Percentiles rank a stretch among this genome's conserved stretches.
Evolutionary conservation across 2,113 vertebrate species (phyloP).

Genomic region (Lonchura striata): DNA sequence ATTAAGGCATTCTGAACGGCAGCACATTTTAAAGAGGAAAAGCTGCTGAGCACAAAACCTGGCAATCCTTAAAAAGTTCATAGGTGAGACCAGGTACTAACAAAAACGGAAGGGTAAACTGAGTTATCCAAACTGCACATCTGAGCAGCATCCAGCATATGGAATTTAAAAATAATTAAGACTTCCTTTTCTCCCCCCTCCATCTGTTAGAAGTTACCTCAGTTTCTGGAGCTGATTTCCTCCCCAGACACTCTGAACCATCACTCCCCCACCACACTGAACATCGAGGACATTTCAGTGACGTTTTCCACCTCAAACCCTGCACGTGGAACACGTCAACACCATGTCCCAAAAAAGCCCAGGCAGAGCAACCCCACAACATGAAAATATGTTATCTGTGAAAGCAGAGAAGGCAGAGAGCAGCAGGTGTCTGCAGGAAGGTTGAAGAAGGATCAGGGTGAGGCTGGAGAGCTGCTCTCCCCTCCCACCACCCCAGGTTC

Average conservation of each 20-base stretch:
- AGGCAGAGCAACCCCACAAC: background rate
- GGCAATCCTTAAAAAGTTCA: background rate
- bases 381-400: accelerated
- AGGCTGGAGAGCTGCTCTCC: background rate
- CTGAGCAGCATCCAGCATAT: background rate
- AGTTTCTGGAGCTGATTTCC: background rate
- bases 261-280: background rate
- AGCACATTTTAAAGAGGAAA: background rate
- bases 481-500: background rate
- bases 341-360: background rate
- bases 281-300: background rate
- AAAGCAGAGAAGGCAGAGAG: background rate
- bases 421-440: background rate
- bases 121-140: background rate
- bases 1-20: background rate
- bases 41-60: background rate
- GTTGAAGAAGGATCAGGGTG: background rate
- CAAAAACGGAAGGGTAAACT: accelerated
- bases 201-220: background rate
- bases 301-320: background rate
- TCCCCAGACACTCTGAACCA: background rate
- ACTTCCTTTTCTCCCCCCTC: accelerated
- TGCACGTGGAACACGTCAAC: background rate
- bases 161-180: background rate
- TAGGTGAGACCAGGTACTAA: accelerated